A percentile compares a stretch with the other conserved stretches of the same genome.
Evolutionary conservation across 2,888 invertebrate genomes (phyloP).

Genomic region (Rhimphoctona megacephalus): DNA sequence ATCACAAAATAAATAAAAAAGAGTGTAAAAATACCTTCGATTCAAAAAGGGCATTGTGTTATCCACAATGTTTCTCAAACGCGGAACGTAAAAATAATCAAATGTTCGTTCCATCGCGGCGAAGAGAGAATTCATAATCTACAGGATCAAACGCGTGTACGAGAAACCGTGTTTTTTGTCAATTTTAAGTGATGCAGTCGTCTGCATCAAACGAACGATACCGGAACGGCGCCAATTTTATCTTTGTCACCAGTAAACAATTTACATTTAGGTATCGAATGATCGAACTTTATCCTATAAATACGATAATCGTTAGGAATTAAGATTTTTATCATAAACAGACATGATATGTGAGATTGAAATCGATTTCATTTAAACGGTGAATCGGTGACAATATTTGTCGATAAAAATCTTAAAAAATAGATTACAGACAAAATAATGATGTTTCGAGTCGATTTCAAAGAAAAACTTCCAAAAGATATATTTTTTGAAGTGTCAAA

Average conservation of each 20-base stretch:
- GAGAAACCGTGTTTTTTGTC: neutral
- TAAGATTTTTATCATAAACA: neutral
- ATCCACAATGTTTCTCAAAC: slow-evolving; percentile 72
- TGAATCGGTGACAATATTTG: neutral
- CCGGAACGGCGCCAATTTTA: neutral
- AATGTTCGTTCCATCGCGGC: slow-evolving; percentile 68
- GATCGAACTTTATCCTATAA: neutral
- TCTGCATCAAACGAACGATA: slow-evolving; percentile 6
- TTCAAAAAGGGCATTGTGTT: slow-evolving; percentile 76
- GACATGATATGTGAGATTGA: neutral
- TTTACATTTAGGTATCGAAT: slow-evolving; percentile 9
- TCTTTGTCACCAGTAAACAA: neutral
- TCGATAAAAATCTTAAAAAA: neutral
- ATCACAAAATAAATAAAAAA: slow-evolving; percentile 5
- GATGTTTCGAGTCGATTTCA: neutral
- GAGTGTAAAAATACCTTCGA: slow-evolving; percentile 75
- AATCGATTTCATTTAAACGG: neutral
- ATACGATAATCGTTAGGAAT: slow-evolving; percentile 2
- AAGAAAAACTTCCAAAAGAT: neutral
- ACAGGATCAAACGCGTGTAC: neutral
- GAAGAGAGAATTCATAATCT: slow-evolving; percentile 41
- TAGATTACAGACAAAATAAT: neutral
- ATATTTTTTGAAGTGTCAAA: neutral
- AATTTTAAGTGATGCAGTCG: slow-evolving; percentile 14
- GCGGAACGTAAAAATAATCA: slow-evolving; percentile 75